Percentiles rank a stretch among this genome's conserved stretches.
Conservation (phyloP, 2,797 vertebrate species). For the Tauraco hartlaubi region DNA sequence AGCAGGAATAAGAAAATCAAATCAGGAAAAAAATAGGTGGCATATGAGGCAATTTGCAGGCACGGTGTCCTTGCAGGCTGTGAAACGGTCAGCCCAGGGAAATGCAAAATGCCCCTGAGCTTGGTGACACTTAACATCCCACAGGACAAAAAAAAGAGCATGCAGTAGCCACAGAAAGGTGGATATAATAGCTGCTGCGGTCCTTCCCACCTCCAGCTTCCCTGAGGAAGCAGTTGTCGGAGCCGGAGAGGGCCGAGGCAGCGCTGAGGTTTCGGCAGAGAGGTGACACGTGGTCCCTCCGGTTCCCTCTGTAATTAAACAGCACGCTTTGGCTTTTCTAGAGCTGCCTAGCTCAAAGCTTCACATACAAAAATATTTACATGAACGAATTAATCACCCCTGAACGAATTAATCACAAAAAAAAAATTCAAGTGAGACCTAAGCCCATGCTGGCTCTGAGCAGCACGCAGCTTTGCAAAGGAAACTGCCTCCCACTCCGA, state of each 20-base stretch:
- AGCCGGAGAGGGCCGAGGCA: neutral
- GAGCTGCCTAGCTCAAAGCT: neutral
- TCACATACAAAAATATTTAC: conserved; percentile 48
- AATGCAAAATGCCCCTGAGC: neutral
- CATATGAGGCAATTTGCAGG: neutral
- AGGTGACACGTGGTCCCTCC: accelerated
- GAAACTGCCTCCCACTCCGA: conserved; percentile 45
- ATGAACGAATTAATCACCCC: neutral
- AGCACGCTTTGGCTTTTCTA: neutral
- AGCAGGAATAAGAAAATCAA: neutral
- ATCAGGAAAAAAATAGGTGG: neutral
- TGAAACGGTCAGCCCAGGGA: neutral
- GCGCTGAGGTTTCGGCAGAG: neutral
- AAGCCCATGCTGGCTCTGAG: conserved; percentile 42
- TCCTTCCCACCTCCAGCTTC: neutral
- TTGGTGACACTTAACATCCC: neutral
- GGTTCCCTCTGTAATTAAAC: neutral
- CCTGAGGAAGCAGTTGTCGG: neutral
- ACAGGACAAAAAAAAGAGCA: neutral
- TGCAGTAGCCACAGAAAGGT: neutral
- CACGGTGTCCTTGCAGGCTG: neutral
- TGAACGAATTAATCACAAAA: conserved; percentile 14
- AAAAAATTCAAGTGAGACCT: conserved; percentile 21
- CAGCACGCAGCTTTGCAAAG: conserved; percentile 31
- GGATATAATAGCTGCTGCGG: neutral